Evolutionary conservation across 2,888 invertebrate species (phyloP), one percentile per base, ranked within the genome.

Genomic region (Drosophila recens): DNA sequence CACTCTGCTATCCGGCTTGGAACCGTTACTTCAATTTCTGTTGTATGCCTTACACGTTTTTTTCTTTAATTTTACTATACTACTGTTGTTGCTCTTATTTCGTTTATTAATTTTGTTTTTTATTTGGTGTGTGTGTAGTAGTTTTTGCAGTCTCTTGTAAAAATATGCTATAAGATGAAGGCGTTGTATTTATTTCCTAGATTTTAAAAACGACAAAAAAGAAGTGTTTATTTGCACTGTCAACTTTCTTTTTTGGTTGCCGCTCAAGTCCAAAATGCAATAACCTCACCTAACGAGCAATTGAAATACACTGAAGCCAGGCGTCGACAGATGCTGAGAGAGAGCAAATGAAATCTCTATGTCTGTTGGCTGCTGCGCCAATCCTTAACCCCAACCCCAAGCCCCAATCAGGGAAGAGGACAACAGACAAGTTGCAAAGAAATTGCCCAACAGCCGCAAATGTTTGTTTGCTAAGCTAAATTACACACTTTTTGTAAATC

Each of bases 281-380:
- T 77, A 80, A 82, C 82, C 79, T 82, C 76, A 82, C 82, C 80
- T 80, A 75, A 79, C 80, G 82, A 82, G 79, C 82, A 80, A 78
- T 74, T 72, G 79, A 76, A 82, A 82, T 79, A 78, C 72, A 82
- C 75, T 82, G 75, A 75, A 72, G 59, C 42, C 79, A 68, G 79
- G 49, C 73, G 77, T 61, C 80, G 72, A 64, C 72, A 72, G 79
- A 81, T 72, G 76, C 76, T 45, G 74, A 54, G 79, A 79, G 81
- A 73, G 71, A 20, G 38, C 51, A 72, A 59, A 58, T 46, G 36
- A 58, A 65, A 67, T 65, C 59, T 69, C 56, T 36, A 54, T 66
- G 74, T 52, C 23, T 62, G 70, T 59, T 73, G 63, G 69, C 43
- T 59, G 58, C 64, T 72, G 67, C 58, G 63, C 76, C 48, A 73